Percentiles rank a stretch among this genome's conserved stretches.
Evolutionary conservation across 2,113 vertebrate genomes (phyloP).

Genomic region (Osmerus mordax): DNA sequence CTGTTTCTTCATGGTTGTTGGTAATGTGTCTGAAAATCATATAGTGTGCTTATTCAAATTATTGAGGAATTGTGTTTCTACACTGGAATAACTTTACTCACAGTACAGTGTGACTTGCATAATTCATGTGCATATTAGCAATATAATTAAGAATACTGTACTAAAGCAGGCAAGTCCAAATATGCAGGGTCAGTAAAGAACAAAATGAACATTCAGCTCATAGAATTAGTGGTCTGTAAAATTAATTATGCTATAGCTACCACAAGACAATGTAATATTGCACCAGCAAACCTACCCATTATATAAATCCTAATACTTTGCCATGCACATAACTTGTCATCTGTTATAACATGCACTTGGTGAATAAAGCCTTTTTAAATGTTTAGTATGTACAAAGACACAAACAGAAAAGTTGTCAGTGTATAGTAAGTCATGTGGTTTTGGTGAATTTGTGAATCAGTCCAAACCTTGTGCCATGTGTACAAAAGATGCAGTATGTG

Average conservation of each 20-base stretch:
- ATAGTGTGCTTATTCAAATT: background rate
- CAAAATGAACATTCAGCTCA: background rate
- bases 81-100: slow-evolving; percentile 13
- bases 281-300: slow-evolving; percentile 64
- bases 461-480: slow-evolving; percentile 44
- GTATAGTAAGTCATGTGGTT: slow-evolving; percentile 33
- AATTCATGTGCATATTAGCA: slow-evolving; percentile 40
- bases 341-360: slow-evolving; percentile 38
- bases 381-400: slow-evolving; percentile 42
- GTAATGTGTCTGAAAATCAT: slow-evolving; percentile 12
- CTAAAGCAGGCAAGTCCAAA: background rate
- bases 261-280: slow-evolving; percentile 30
- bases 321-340: slow-evolving; percentile 21
- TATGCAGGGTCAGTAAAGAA: background rate
- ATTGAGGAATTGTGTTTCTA: slow-evolving; percentile 21
- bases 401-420: slow-evolving; percentile 41
- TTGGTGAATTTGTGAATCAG: slow-evolving; percentile 40
- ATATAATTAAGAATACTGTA: slow-evolving; percentile 32
- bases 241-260: background rate
- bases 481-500: slow-evolving; percentile 45
- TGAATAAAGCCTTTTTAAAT: slow-evolving; percentile 33
- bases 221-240: background rate
- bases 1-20: slow-evolving; percentile 42
- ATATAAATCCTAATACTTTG: slow-evolving; percentile 26
- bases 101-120: slow-evolving; percentile 5